Base-by-base conservation (phyloP, 2,113 vertebrate genomes). In the Sorex araneus region DNA sequence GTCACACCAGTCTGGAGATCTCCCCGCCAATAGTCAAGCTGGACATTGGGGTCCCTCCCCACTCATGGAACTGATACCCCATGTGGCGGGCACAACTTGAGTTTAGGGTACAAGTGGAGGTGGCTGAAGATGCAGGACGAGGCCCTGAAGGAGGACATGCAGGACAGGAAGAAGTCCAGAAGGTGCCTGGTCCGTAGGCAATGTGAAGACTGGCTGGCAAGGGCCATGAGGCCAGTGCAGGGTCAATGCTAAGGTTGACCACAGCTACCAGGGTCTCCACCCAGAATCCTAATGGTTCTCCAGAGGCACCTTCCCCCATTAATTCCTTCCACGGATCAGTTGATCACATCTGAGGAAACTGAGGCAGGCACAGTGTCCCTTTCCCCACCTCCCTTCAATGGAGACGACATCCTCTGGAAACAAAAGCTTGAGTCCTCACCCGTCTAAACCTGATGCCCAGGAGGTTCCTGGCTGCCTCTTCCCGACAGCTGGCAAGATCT, bases 331-430 rank as follows among this genome's bases (percentile, higher is more conserved):
- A 69, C 23, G 54, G 84, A 34, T 6, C 60, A 93, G 34, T 78
- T 34, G 57, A 47, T 77, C 69, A 86, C 75, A 34, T 27, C 6
- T 45, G 12, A 76, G 21, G 80, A 95, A 95, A 95, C 63, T 73
- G 87, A 95, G 83, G 83, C 83, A 95, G 83, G 79, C 83, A 94
- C 94, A 79, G 63, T 77, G 71, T 23, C 71, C 50, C 36, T 40
- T 63, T 18, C 54, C 54, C 13, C 18, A 18, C 15, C 54, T 18
- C 15, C 54, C 54, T 54, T 11, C 50, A 19, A 57, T 21, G 34
- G 40, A 74, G 32, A 74, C 30, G 50, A 50, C 75, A 50, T 43
- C 25, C 12, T 92, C 32, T 54, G 60, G 57, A 75, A 36, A 47
- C 43, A 50, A 60, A 82, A n/a, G 67, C 21, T 13, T 54, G 79